phyloP scores from a whole-genome alignment of 2,797 vertebrate species.

The Acanthurus leucopareius region DNA sequence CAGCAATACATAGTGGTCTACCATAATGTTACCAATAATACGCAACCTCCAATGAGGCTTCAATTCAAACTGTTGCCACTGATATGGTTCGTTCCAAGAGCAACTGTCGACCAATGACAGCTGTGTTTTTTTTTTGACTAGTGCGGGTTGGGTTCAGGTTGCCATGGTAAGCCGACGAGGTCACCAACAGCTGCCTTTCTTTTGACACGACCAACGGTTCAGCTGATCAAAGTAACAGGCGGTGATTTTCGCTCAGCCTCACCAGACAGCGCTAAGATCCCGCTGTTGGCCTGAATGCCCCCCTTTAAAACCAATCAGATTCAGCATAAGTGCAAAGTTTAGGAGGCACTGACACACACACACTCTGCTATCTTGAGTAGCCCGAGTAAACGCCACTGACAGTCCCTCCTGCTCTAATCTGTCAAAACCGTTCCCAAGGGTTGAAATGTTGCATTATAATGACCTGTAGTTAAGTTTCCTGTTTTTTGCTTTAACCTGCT shows the following conservation, averaged over 20 bases:
- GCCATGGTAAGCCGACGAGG: conserved; percentile 23
- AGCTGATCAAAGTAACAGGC: conserved; percentile 45
- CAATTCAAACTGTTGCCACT: conserved; percentile 72
- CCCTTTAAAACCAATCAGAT: conserved; percentile 72
- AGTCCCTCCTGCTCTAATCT: conserved; percentile 6
- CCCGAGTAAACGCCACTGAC: conserved; percentile 9
- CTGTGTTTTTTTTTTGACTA: conserved; percentile 59
- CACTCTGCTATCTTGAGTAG: conserved; percentile 33
- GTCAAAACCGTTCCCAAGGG: conserved; percentile 21
- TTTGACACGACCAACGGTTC: conserved; percentile 27
- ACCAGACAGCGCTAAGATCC: conserved; percentile 38
- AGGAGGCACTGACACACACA: conserved; percentile 81
- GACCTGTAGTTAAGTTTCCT: conserved; percentile 23
- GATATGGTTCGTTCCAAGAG: conserved; percentile 76
- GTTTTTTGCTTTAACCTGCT: conserved; percentile 35
- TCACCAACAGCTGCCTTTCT: conserved; percentile 58
- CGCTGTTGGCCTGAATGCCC: conserved; percentile 53
- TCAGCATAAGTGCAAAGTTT: conserved; percentile 87
- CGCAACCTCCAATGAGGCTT: conserved; percentile 73
- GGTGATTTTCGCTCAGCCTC: conserved; percentile 35
- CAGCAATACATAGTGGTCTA: conserved; percentile 89
- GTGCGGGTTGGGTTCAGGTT: conserved; percentile 61
- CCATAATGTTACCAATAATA: conserved; percentile 83
- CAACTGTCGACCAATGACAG: conserved; percentile 66
- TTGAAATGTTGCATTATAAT: conserved; percentile 42